A percentile compares a stretch with the other conserved stretches of the same genome.
These are phyloP conservation scores for Glossophaga mutica DNA, from an alignment of 2,797 vertebrate genomes.

Conservation along the genomic window DNA sequence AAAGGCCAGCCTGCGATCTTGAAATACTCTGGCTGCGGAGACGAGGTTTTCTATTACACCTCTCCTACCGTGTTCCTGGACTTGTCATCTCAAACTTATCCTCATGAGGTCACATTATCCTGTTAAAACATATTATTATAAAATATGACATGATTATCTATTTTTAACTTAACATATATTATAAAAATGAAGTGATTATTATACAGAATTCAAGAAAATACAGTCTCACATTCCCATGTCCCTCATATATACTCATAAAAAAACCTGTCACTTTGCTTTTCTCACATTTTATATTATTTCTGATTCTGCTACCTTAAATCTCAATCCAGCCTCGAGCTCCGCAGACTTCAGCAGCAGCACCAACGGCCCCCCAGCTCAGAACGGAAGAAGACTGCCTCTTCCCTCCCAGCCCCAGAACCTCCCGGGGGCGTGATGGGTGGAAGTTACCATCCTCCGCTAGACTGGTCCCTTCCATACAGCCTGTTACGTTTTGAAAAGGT, in stretches of 20 bases:
- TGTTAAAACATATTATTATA: background rate
- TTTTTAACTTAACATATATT: background rate
- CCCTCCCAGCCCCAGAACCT: accelerated
- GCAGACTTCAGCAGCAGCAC: background rate
- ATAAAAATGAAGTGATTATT: background rate
- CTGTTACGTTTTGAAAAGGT: background rate
- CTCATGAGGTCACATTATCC: background rate
- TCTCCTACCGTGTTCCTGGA: background rate
- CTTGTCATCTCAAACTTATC: background rate
- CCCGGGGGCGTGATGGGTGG: background rate
- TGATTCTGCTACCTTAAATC: background rate
- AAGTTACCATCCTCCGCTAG: background rate
- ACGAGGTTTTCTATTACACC: background rate
- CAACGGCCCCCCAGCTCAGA: background rate
- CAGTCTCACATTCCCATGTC: background rate
- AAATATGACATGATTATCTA: background rate
- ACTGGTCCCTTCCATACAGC: background rate
- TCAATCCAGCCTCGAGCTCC: background rate
- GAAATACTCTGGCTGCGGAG: background rate
- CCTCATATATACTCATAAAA: background rate
- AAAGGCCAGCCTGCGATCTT: background rate
- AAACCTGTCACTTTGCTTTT: background rate
- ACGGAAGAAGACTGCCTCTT: background rate
- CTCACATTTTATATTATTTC: background rate
- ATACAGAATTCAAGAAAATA: background rate